These are phyloP conservation scores for Gymnoscopelus microlampas DNA, from an alignment of 2,797 vertebrate genomes.

Conservation along the genomic window DNA sequence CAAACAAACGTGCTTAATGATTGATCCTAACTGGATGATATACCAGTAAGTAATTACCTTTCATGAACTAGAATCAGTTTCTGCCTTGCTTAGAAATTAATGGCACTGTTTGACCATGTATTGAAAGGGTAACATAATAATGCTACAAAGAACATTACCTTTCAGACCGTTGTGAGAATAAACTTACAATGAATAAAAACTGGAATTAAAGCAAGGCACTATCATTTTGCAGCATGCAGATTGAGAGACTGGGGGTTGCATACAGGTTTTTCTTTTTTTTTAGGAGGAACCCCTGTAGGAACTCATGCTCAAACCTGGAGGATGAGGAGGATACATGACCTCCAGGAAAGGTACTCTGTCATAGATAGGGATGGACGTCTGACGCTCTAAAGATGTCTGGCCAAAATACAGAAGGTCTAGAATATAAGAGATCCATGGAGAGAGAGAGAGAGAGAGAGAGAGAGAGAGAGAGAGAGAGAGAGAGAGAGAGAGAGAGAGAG, in stretches of 20 bases:
- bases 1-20: no score
- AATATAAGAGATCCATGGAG: slow-evolving; percentile 71
- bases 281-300: background rate
- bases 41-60: no score
- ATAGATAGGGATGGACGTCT: slow-evolving; percentile 56
- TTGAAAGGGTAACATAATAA: no score
- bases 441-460: background rate
- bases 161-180: background rate
- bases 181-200: slow-evolving; percentile 1
- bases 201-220: no score
- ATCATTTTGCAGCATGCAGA: no score
- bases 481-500: background rate
- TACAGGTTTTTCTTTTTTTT: background rate
- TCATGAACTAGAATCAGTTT: no score
- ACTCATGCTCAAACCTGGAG: slow-evolving; percentile 48
- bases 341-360: slow-evolving; percentile 76
- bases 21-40: no score
- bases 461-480: background rate
- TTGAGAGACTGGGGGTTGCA: background rate
- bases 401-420: slow-evolving; percentile 74
- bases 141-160: background rate
- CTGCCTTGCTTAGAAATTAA: no score
- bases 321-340: background rate
- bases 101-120: no score
- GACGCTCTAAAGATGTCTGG: slow-evolving; percentile 42